Percentiles rank a stretch among this genome's conserved stretches.
Evolutionary conservation across 2,888 invertebrate species (phyloP).

Genomic region (Pheosia tremula): DNA sequence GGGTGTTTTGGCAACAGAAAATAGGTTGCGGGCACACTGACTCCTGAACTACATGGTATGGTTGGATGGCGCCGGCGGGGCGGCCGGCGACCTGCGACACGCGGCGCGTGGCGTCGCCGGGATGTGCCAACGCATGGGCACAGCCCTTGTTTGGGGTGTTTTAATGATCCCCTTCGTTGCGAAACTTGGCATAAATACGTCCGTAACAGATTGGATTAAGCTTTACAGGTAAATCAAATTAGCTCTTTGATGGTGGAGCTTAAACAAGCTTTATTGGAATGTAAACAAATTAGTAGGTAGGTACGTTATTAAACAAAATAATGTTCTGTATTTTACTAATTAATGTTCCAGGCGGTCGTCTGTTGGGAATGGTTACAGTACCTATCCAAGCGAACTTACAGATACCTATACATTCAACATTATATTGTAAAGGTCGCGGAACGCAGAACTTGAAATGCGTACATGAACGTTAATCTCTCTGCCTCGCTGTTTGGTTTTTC

Average conservation of each 20-base stretch:
- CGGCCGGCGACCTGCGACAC: conserved; percentile 27
- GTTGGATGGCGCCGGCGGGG: conserved; percentile 37
- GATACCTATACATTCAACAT: too few species aligned
- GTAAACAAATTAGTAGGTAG: neutral
- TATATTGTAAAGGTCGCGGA: too few species aligned
- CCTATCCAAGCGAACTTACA: too few species aligned
- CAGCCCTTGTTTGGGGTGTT: conserved; percentile 51
- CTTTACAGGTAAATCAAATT: conserved; percentile 26
- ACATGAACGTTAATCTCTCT: too few species aligned
- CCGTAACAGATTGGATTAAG: conserved; percentile 27
- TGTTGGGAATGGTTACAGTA: too few species aligned
- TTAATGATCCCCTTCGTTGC: conserved; percentile 47
- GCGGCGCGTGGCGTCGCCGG: conserved; percentile 36
- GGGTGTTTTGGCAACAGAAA: conserved; percentile 53
- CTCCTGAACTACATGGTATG: conserved; percentile 50
- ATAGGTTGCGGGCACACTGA: conserved; percentile 49
- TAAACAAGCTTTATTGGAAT: neutral
- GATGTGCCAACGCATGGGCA: conserved; percentile 54
- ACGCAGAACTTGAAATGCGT: too few species aligned
- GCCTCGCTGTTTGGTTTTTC: too few species aligned
- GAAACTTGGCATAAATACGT: conserved; percentile 35
- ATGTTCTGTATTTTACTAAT: too few species aligned
- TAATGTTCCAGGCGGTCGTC: too few species aligned
- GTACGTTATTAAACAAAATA: too few species aligned
- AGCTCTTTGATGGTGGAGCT: conserved; percentile 13